Base-by-base conservation (phyloP, 2,113 vertebrate genomes). In the Phrynosoma blainvillii region DNA sequence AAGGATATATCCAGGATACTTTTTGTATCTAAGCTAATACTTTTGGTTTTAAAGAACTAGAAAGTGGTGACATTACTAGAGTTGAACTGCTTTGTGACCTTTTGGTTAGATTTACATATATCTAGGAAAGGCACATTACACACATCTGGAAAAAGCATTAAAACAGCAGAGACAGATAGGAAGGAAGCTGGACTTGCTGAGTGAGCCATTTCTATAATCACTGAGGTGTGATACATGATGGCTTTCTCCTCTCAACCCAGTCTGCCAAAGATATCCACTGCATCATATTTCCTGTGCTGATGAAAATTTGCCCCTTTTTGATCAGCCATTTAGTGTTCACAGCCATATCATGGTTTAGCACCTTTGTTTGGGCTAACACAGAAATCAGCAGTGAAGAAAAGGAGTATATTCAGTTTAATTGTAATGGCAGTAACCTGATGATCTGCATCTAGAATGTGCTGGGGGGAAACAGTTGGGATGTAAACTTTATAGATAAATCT, bases 211-310 rank as follows among this genome's bases (percentile, higher is more conserved):
- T 32, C 30, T 59, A 32, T 9, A 8, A 32, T 30, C 36, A 36
- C 9, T 56, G 20, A 47, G 59, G 59, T 25, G n/a, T 75, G 13
- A 32, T 62, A 30, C 27, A 18, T 32, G 2, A 30, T 75, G 12
- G 68, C 4, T 84, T 36, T 18, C 21, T 36, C 16, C 30, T 52
- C 75, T 42, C n/a, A 40, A 12, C 25, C 16, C 20, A 52, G 13
- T 5, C 82, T 56, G 6, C 18, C 70, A 54, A 12, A 5, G 70
- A 25, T 10, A 81, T 70, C n/a, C 77, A 9, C 23, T 56, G 59
- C 2, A 18, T 76, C 56, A 6, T 42, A 2, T 62, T 0, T 1
- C 1, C 65, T 1, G 68, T 0, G 5, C 12, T 2, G 4, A 3
- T 18, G 40, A 30, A 47, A 47, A 27, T 5, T 2, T 12, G 23